Evolutionary conservation across 2,113 vertebrate species (phyloP), one percentile per base, ranked within the genome.

Genomic region (Scalopus aquaticus): DNA sequence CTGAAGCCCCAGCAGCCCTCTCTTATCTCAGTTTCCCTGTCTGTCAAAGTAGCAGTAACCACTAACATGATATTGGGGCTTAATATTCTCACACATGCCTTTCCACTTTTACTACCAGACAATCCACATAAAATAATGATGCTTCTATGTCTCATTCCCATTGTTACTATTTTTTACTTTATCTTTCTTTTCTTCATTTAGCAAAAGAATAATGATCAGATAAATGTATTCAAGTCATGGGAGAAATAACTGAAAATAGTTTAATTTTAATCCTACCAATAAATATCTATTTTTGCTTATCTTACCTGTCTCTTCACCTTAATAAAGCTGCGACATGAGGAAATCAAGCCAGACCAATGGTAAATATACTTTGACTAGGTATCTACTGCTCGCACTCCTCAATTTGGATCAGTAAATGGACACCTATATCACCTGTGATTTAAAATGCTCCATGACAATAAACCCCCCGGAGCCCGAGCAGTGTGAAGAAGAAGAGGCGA

Each of bases 1-100:
- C 0, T 60, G 56, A 84, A 58, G 17, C 4, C 5, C 30, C 0
- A 7, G n/a, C 0, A 60, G 1, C 54, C 19, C 10, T 46, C 22
- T 9, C 56, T 56, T 39, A 62, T 28, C 37, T 94, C 5, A 39
- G 16, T 6, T 35, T 9, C 17, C 20, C 6, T 13, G 37, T 22
- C 30, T 73, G 15, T 8, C 72, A 20, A n/a, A n/a, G n/a, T n/a
- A n/a, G n/a, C n/a, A n/a, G 28, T 62, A 49, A 77, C 46, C 19
- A 32, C 24, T 20, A 44, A 67, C 13, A 7, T 16, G 39, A 67
- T 79, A 46, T 65, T 42, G 3, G 46, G 54, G 15, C 22, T 79
- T 79, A 28, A 32, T 78, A 65, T 30, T 91, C 65, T 72, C 42
- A 30, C 6, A 15, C 15, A 65, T 20, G 16, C 9, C n/a, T 79